A percentile compares a stretch with the other conserved stretches of the same genome.
Evolutionary conservation across 2,888 invertebrate species (phyloP).

Genomic region (Tenthredo distinguenda): DNA sequence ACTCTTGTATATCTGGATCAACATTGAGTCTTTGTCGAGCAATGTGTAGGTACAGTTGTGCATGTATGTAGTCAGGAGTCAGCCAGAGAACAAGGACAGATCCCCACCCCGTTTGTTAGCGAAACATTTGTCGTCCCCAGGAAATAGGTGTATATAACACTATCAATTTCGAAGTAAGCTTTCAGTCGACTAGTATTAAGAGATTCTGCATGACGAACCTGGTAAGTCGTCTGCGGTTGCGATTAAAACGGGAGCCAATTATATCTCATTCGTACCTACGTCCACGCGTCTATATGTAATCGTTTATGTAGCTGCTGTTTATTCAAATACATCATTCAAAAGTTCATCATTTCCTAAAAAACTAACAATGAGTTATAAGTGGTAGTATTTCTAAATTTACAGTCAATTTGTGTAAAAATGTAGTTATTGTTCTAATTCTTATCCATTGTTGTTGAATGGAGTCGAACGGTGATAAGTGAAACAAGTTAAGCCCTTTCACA

Average conservation of each 20-base stretch:
- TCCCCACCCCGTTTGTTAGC: slow-evolving; percentile 15
- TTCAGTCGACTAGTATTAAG: slow-evolving; percentile 43
- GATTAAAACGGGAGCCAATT: background rate
- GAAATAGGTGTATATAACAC: slow-evolving; percentile 41
- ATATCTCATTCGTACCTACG: background rate
- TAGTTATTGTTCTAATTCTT: background rate
- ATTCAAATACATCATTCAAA: background rate
- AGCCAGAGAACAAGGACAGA: slow-evolving; percentile 34
- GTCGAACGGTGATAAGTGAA: background rate
- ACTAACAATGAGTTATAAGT: background rate
- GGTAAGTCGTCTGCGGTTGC: slow-evolving; percentile 29
- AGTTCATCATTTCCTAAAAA: background rate
- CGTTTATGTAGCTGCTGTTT: background rate
- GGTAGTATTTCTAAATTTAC: background rate
- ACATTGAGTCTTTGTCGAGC: background rate
- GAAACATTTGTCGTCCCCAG: slow-evolving; percentile 40
- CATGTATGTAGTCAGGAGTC: slow-evolving; percentile 6
- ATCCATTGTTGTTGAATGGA: background rate
- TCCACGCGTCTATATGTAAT: background rate
- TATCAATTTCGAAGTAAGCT: slow-evolving; percentile 46
- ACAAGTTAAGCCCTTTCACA: background rate
- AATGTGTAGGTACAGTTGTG: background rate
- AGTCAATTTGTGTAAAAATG: background rate
- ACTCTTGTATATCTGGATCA: background rate
- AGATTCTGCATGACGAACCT: slow-evolving; percentile 39